A percentile compares a stretch with the other conserved stretches of the same genome.
phyloP scores from a whole-genome alignment of 2,113 vertebrate genomes.

The Andinoacara biseriatus region DNA sequence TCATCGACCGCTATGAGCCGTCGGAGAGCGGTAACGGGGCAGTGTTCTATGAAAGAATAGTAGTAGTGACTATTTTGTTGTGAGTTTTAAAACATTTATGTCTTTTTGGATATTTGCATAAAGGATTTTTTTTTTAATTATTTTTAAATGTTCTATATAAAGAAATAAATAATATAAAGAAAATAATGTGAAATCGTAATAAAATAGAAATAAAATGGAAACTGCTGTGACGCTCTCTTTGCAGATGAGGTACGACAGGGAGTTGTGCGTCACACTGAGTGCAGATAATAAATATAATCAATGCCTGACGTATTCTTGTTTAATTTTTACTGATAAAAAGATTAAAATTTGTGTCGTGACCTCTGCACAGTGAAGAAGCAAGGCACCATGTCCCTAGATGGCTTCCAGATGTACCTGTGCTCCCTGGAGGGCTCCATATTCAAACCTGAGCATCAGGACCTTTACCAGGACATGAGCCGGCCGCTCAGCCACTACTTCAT shows the following conservation, averaged over 20 bases:
- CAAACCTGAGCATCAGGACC: conserved; percentile 69
- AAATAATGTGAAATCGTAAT: background rate
- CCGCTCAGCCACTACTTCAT: conserved; percentile 95
- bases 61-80: no score
- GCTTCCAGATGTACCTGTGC: conserved; percentile 91
- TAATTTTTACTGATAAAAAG: background rate
- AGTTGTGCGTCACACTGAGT: background rate
- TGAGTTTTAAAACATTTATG: no score
- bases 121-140: no score
- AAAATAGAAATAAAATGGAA: background rate
- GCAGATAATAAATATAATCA: background rate
- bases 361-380: conserved; percentile 65
- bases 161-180: background rate
- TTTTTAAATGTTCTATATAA: no score
- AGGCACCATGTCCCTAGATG: conserved; percentile 85
- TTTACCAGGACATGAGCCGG: conserved; percentile 93
- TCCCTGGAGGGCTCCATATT: conserved; percentile 93
- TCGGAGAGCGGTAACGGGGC: conserved; percentile 84
- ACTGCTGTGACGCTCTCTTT: background rate
- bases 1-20: conserved; percentile 88
- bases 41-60: no score
- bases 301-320: background rate
- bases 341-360: background rate
- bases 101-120: no score
- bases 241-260: background rate